Evolutionary conservation across 2,888 invertebrate species (phyloP).

Genomic region (Penaeus monodon): DNA sequence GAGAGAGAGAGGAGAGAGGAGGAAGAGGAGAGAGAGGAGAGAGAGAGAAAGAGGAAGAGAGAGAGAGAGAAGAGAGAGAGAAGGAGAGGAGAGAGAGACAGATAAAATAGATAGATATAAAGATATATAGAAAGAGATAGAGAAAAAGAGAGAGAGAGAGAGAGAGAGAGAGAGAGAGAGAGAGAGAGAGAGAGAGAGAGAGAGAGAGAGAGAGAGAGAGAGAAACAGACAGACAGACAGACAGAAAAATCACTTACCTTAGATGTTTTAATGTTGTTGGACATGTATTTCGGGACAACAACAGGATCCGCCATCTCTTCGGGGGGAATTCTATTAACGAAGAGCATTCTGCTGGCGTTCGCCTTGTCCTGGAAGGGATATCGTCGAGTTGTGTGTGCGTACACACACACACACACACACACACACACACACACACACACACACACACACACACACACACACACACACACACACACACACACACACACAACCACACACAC

Average conservation of each 20-base stretch:
- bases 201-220: background rate
- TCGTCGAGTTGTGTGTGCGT: background rate
- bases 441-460: background rate
- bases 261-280: constrained; percentile 46
- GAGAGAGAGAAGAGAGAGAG: background rate
- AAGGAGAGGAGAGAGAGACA: background rate
- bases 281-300: constrained; percentile 9
- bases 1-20: too few relatives aligned
- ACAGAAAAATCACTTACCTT: constrained; percentile 27
- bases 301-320: constrained; percentile 6
- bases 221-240: background rate
- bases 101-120: background rate
- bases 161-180: constrained; percentile 1
- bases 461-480: background rate
- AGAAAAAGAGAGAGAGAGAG: background rate
- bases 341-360: constrained; percentile 9
- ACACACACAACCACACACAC: too few relatives aligned
- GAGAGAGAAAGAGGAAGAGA: too few relatives aligned
- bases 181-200: background rate
- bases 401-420: too few relatives aligned
- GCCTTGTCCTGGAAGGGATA: constrained; percentile 9
- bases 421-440: too few relatives aligned
- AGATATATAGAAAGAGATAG: background rate
- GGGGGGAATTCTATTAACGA: constrained; percentile 27
- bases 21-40: too few relatives aligned